Conservation (phyloP, 2,888 invertebrate species). For the Cepaea hortensis region DNA sequence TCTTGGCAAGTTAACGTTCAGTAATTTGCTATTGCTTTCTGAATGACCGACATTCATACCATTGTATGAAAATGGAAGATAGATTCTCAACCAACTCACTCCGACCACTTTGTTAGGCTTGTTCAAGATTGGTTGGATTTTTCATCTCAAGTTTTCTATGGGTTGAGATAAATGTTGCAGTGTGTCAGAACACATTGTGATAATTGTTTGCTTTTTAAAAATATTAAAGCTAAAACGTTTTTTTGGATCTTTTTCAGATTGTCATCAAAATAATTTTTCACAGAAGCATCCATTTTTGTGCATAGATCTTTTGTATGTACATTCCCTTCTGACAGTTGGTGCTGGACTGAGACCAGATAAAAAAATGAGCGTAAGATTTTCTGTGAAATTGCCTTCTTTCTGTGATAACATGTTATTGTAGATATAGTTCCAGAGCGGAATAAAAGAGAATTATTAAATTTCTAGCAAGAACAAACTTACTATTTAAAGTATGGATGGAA, state of each 20-base stretch:
- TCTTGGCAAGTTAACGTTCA: no score
- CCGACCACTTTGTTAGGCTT: no score
- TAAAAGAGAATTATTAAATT: background rate
- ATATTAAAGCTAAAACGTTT: no score
- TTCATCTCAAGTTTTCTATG: no score
- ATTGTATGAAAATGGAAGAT: no score
- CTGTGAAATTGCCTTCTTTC: background rate
- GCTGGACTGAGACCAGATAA: slow-evolving; percentile 30
- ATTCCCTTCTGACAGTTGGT: slow-evolving; percentile 36
- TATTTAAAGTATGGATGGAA: background rate
- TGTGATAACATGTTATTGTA: background rate
- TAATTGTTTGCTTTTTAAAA: background rate
- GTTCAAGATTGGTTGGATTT: no score
- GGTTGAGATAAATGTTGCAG: no score
- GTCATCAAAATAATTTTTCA: slow-evolving; percentile 29
- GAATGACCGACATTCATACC: no score
- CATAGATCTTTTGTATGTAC: slow-evolving; percentile 47
- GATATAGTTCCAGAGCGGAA: background rate
- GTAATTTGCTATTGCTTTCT: no score
- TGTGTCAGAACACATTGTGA: no score
- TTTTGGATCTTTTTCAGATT: slow-evolving; percentile 36
- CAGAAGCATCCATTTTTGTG: slow-evolving; percentile 37
- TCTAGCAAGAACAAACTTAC: background rate
- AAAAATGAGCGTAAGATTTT: slow-evolving; percentile 36
- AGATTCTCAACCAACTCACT: no score